These are phyloP conservation scores for Ammospiza caudacuta DNA, from an alignment of 2,113 vertebrate genomes.

Conservation along the genomic window DNA sequence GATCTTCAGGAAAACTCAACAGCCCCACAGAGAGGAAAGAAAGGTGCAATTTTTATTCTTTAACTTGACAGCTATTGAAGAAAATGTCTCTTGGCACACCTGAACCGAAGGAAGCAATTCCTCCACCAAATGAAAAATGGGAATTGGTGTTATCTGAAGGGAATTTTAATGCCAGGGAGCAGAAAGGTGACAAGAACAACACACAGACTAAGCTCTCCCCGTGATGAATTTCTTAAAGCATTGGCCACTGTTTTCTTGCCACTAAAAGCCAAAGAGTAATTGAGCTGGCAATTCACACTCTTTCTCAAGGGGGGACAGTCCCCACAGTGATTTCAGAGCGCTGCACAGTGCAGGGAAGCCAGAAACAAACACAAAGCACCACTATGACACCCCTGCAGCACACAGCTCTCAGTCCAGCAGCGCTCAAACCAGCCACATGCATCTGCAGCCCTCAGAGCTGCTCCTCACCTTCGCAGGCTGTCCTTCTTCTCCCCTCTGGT, in stretches of 20 bases:
- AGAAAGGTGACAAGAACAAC: neutral
- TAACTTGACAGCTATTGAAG: neutral
- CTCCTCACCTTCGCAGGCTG: constrained; percentile 87
- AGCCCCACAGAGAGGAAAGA: neutral
- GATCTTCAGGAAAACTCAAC: neutral
- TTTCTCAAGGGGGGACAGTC: neutral
- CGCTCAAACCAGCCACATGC: neutral
- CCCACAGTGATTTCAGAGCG: neutral
- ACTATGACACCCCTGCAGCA: accelerated
- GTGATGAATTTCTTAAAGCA: neutral
- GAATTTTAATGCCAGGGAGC: neutral
- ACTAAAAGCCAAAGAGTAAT: neutral
- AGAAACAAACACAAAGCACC: neutral
- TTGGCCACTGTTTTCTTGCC: neutral
- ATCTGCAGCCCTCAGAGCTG: neutral
- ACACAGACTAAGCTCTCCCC: neutral
- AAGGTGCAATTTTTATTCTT: neutral
- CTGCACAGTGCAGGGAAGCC: neutral
- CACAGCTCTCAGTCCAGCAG: neutral
- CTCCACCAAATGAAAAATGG: neutral
- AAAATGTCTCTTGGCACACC: neutral
- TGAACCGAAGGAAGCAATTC: neutral
- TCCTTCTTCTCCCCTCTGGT: constrained; percentile 88
- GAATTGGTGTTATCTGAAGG: neutral
- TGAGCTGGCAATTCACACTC: neutral